These are phyloP conservation scores for Eledona agricola DNA, from an alignment of 2,888 invertebrate genomes.

Conservation along the genomic window DNA sequence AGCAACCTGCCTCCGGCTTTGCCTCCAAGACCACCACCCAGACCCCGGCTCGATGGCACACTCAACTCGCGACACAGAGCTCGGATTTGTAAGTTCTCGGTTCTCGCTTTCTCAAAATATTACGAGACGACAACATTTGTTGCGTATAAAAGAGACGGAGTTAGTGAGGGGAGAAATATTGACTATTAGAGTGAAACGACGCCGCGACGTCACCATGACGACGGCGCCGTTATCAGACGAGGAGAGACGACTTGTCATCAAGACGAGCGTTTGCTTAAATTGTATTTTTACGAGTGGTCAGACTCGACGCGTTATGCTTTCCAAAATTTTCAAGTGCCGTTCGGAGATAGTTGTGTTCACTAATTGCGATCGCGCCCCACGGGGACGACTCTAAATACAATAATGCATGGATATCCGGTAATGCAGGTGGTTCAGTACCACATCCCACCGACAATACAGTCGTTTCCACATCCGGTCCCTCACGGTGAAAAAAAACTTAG, in stretches of 20 bases:
- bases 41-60: slow-evolving; percentile 59
- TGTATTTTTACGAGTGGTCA: too few species aligned
- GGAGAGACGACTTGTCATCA: slow-evolving; percentile 2
- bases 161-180: slow-evolving; percentile 54
- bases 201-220: slow-evolving; percentile 56
- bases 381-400: slow-evolving; percentile 40
- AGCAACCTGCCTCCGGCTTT: slow-evolving; percentile 62
- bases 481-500: slow-evolving; percentile 48
- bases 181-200: slow-evolving; percentile 62
- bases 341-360: too few species aligned
- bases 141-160: too few species aligned
- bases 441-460: slow-evolving; percentile 64
- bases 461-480: slow-evolving; percentile 56
- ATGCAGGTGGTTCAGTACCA: slow-evolving; percentile 75
- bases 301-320: too few species aligned
- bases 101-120: slow-evolving; percentile 3
- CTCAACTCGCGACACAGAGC: slow-evolving; percentile 54
- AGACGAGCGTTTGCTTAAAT: too few species aligned
- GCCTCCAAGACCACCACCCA: slow-evolving; percentile 63
- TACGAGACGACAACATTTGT: too few species aligned
- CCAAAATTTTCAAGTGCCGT: too few species aligned
- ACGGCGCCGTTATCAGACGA: slow-evolving; percentile 46
- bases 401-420: slow-evolving; percentile 73
- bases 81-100: slow-evolving; percentile 53
- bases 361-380: too few species aligned